A percentile compares a stretch with the other conserved stretches of the same genome.
Evolutionary conservation across 2,113 vertebrate species (phyloP).

Genomic region (Dipodomys merriami): DNA sequence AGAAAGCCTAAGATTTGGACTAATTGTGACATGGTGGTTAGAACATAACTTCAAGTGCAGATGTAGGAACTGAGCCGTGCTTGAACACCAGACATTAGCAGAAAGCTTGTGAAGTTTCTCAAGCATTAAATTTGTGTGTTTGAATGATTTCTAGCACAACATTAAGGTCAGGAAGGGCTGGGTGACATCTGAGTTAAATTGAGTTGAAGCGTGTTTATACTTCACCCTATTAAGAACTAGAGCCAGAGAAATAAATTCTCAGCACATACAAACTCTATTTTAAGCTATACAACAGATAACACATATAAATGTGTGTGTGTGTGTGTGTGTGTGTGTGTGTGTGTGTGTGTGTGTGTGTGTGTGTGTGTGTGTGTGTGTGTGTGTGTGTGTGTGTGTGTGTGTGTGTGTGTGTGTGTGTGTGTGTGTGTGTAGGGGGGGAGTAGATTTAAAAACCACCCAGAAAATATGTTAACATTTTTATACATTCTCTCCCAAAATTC

Average conservation of each 20-base stretch:
- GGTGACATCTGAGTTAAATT: not conserved
- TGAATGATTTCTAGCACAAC: slow-evolving; percentile 7
- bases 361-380: too few relatives aligned
- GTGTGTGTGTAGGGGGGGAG: too few relatives aligned
- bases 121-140: slow-evolving; percentile 21
- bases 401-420: too few relatives aligned
- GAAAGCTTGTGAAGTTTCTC: slow-evolving; percentile 25
- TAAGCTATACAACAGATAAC: too few relatives aligned
- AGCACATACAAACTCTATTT: not conserved
- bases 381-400: too few relatives aligned
- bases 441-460: not conserved
- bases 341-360: too few relatives aligned
- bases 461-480: not conserved
- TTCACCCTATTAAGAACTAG: slow-evolving; percentile 15
- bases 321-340: too few relatives aligned
- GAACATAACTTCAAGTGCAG: not conserved
- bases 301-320: too few relatives aligned
- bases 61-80: slow-evolving; percentile 13
- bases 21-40: slow-evolving; percentile 51
- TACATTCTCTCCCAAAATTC: not conserved
- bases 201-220: not conserved
- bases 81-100: slow-evolving; percentile 2
- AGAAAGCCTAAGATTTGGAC: slow-evolving; percentile 3
- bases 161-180: not conserved
- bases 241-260: not conserved